phyloP scores from a whole-genome alignment of 1,140 invertebrate genomes.

The Helicorthomorpha holstii region DNA sequence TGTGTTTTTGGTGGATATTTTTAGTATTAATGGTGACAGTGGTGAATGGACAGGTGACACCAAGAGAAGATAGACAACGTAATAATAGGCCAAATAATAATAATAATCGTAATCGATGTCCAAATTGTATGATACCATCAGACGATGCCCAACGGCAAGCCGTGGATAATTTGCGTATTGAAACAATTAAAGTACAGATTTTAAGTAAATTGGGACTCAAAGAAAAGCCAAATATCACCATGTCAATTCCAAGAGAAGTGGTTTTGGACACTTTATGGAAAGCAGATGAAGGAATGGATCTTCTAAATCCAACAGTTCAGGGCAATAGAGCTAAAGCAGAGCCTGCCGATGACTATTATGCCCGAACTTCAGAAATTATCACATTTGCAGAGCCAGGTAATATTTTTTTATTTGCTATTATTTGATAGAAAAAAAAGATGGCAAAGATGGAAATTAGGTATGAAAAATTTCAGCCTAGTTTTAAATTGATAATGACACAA shows the following conservation, averaged over 20 bases:
- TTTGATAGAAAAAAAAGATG: too few species aligned
- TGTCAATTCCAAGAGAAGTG: constrained; percentile 40
- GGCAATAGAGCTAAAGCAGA: constrained; percentile 11
- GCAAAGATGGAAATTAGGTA: too few species aligned
- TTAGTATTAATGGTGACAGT: too few species aligned
- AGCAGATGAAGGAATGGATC: constrained; percentile 31
- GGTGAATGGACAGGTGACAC: too few species aligned
- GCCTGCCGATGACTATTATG: constrained; percentile 51
- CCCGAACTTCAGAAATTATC: constrained; percentile 59
- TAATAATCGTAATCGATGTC: background rate
- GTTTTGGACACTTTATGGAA: constrained; percentile 48
- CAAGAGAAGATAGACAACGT: too few species aligned
- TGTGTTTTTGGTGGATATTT: too few species aligned
- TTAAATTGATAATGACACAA: too few species aligned
- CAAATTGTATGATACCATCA: background rate
- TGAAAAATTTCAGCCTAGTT: too few species aligned
- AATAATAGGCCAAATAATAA: background rate
- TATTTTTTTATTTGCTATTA: too few species aligned
- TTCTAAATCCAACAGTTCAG: constrained; percentile 16
- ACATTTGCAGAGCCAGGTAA: constrained; percentile 62
- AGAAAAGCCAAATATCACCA: constrained; percentile 47
- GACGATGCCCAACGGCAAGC: background rate
- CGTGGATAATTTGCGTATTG: constrained; percentile 40
- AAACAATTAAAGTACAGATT: constrained; percentile 59
- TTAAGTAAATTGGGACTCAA: constrained; percentile 50